Evolutionary conservation across 1,140 invertebrate species (phyloP).

Genomic region (Euura lappo): DNA sequence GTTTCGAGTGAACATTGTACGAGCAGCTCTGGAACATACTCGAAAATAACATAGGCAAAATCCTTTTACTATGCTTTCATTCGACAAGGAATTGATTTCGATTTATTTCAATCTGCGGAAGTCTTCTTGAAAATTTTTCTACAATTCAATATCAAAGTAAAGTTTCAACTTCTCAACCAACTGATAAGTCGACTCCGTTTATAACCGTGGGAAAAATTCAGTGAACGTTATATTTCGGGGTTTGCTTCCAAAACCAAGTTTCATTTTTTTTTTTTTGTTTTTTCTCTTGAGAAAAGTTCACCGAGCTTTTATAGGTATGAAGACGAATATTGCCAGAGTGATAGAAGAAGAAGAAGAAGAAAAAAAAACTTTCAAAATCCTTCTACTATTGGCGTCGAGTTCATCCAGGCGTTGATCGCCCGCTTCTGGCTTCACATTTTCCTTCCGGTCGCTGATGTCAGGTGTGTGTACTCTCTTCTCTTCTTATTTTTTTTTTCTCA

Average conservation of each 20-base stretch:
- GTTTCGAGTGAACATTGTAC: no score
- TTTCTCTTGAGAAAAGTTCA: not conserved
- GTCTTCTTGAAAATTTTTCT: no score
- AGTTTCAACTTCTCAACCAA: no score
- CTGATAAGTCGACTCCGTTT: no score
- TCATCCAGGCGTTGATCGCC: not conserved
- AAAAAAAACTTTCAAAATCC: not conserved
- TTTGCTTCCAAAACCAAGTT: no score
- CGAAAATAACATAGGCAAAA: no score
- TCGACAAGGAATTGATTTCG: no score
- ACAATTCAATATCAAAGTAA: no score
- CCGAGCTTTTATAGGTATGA: not conserved
- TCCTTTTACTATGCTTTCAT: no score
- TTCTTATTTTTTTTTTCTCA: not conserved
- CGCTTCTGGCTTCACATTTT: not conserved
- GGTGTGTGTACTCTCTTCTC: not conserved
- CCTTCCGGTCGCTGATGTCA: not conserved
- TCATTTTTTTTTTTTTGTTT: not conserved
- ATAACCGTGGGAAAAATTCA: not conserved
- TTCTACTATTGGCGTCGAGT: not conserved
- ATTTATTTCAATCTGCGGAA: no score
- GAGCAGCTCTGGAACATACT: no score
- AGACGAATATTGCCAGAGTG: not conserved
- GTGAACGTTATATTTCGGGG: not conserved
- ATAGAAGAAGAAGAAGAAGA: not conserved